Evolutionary conservation across 2,888 invertebrate species (phyloP), one percentile per base, ranked within the genome.

Genomic region (Diarsia mendica): DNA sequence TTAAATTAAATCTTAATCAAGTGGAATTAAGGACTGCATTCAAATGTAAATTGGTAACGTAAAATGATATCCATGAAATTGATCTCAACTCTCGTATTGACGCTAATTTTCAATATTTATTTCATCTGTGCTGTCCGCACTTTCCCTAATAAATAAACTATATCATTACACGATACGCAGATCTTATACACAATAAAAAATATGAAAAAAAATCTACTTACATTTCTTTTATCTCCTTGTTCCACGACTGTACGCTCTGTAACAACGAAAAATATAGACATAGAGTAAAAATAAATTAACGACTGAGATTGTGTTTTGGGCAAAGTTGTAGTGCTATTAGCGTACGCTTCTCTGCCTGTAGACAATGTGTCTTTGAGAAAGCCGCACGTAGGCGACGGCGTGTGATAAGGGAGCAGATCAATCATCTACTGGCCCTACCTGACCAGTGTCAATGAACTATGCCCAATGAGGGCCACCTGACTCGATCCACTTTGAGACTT

Each of bases 361-460:
- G 93, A 96, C 96, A 96, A 95, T 96, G 92, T 92, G 92, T 91
- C 95, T 96, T 96, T 96, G 96, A 96, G 93, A 91, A 91, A 88
- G 95, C 96, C 96, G 95, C 93, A 92, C 92, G 94, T 94, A 94
- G 95, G 95, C 94, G 95, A 95, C 95, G 93, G 91, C 90, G 91
- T 90, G 90, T 95, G 96, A 96, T 96, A 96, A 96, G 95, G 93
- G 92, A 89, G 89, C 92, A 95, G 95, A 96, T 96, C 96, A 96
- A 96, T 96, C 96, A 96, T 95, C 92, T 91, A 89, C 90, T 90
- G 90, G 95, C 94, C 95, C 95, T 93, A 94, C 95, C 96, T 94
- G 95, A 93, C 94, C 93, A 94, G 93, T 91, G 95, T 94, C 95
- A 92, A 92, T 91, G 96, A 96, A 92, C 96, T 92, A 86, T 85